Evolutionary conservation across 2,113 vertebrate genomes (phyloP), one percentile per base, ranked within the genome.

Genomic region (Pluvialis apricaria): DNA sequence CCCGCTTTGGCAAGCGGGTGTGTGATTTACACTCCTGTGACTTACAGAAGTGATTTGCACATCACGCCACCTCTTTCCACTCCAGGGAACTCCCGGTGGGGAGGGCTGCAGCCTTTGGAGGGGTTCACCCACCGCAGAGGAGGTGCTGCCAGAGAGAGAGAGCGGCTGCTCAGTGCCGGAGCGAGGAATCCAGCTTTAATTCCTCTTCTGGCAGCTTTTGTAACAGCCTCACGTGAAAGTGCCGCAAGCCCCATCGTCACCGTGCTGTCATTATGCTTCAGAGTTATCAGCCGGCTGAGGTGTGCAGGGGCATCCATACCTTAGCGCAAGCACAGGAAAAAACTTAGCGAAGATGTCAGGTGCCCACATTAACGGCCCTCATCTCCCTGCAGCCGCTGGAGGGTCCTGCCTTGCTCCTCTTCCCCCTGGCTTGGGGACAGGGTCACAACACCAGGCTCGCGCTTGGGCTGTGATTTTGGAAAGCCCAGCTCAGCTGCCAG

Each of bases 351-450:
- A 65, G 80, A 34, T 77, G 49, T 31, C 36, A 1, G 6, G 22
- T 5, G 2, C 13, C 36, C 5, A 0, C 21, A 28, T 60, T 69
- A 83, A 81, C 4, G 19, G 55, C 51, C 42, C 32, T 81, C 51
- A 40, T 32, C 49, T 83, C 36, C 68, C 55, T 44, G 57, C 73
- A 32, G 32, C 26, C 4, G 1, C 32, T 0, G 0, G 9, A 42
- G 29, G 7, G 9, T 83, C 40, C 58, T 81, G 64, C 62, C 68
- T 81, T 47, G 25, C 73, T 93, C 18, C 15, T 76, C 57, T 76
- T 55, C n/a, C 54, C 14, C 26, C 45, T 25, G n/a, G 16, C 42
- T 75, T 0, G 0, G 11, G 42, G 6, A 52, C 11, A 5, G 45
- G 22, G 22, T 52, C 61, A 9, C 45, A 38, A 24, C 2, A 1